Evolutionary conservation across 2,113 vertebrate genomes (phyloP).

Genomic region (Psilopsiagon aurifrons): DNA sequence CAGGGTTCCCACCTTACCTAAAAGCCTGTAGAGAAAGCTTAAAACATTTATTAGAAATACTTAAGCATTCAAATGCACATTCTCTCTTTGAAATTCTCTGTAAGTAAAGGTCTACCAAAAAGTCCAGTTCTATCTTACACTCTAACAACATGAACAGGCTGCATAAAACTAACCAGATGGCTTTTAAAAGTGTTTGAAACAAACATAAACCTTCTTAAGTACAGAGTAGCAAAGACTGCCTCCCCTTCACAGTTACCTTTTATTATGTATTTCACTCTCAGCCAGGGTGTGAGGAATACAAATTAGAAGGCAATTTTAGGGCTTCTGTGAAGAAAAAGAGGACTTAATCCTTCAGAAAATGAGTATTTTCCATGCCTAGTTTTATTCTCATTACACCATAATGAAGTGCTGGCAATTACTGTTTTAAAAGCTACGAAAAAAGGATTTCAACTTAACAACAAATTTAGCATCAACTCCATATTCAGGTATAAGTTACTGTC

Average conservation of each 20-base stretch:
- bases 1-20: background rate
- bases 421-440: background rate
- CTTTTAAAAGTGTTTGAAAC: background rate
- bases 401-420: background rate
- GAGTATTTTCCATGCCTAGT: background rate
- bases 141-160: background rate
- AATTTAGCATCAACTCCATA: background rate
- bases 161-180: background rate
- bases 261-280: background rate
- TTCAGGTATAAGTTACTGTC: background rate
- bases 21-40: background rate
- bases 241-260: background rate
- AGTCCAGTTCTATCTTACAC: background rate
- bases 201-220: background rate
- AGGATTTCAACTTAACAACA: background rate
- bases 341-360: conserved; percentile 16
- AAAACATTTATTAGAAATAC: background rate
- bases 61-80: background rate
- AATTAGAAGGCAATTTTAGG: background rate
- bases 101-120: background rate
- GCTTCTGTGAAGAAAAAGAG: background rate
- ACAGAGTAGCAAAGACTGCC: background rate
- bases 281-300: background rate
- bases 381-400: conserved; percentile 36
- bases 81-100: background rate